Evolutionary conservation across 1,140 invertebrate species (phyloP).

Genomic region (Drosophila mayri): DNA sequence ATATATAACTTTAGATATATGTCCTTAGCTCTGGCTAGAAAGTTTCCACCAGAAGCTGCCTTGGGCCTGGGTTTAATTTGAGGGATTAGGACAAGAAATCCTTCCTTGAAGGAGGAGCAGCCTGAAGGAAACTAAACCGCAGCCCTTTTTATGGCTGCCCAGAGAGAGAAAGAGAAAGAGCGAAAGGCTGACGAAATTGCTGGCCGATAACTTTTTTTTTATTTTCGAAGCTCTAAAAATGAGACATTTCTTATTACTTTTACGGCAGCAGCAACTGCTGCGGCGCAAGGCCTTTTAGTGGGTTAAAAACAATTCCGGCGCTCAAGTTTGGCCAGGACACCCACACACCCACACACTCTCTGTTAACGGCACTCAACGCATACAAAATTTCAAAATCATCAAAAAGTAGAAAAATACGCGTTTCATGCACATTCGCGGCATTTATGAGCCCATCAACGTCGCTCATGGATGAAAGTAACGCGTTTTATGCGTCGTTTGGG

Average conservation of each 20-base stretch:
- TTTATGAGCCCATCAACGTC: slow-evolving; percentile 84
- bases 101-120: too few species aligned
- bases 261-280: slow-evolving; percentile 74
- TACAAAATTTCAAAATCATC: slow-evolving; percentile 83
- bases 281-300: slow-evolving; percentile 26
- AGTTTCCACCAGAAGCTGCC: neutral
- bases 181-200: slow-evolving; percentile 53
- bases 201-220: slow-evolving; percentile 78
- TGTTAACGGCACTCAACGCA: slow-evolving; percentile 81
- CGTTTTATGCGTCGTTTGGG: slow-evolving; percentile 83
- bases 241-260: slow-evolving; percentile 83
- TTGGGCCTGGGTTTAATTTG: slow-evolving; percentile 15
- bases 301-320: slow-evolving; percentile 77
- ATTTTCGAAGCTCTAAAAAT: slow-evolving; percentile 81
- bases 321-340: slow-evolving; percentile 25
- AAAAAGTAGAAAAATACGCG: slow-evolving; percentile 83
- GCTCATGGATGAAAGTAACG: slow-evolving; percentile 83
- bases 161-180: neutral
- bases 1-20: neutral
- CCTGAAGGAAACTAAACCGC: slow-evolving; percentile 50
- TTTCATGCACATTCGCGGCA: slow-evolving; percentile 83
- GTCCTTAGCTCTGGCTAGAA: slow-evolving; percentile 1
- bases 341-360: slow-evolving; percentile 14
- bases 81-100: slow-evolving; percentile 1
- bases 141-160: slow-evolving; percentile 47